Percentiles rank a stretch among this genome's conserved stretches.
These are phyloP conservation scores for Prinia subflava DNA, from an alignment of 2,113 vertebrate species.

Conservation along the genomic window DNA sequence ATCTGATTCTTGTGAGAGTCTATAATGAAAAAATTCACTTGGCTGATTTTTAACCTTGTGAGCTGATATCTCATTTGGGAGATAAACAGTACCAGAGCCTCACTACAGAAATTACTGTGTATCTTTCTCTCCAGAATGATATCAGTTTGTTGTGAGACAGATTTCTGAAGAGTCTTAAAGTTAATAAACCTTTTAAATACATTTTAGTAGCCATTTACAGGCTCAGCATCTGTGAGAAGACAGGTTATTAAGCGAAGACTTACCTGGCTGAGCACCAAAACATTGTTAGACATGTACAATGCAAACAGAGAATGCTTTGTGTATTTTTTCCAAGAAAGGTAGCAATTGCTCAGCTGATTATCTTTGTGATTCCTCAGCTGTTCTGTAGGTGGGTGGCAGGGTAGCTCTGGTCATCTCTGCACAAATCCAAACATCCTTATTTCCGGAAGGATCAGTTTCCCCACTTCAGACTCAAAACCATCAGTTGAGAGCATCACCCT, in stretches of 20 bases:
- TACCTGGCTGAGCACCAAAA: not conserved
- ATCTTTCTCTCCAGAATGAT: not conserved
- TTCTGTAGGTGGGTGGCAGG: not conserved
- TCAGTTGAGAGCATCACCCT: not conserved
- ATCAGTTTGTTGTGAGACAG: not conserved
- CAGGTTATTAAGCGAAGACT: not conserved
- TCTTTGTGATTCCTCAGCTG: not conserved
- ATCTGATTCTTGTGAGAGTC: not conserved
- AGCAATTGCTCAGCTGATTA: not conserved
- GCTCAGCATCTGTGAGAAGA: not conserved
- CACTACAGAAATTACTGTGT: not conserved
- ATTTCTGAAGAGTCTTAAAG: not conserved
- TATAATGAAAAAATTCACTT: conserved; percentile 22
- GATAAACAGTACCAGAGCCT: not conserved
- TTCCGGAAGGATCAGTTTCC: not conserved
- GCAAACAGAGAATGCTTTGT: not conserved
- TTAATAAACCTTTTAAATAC: not conserved
- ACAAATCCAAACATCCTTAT: not conserved
- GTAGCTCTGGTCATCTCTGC: not conserved
- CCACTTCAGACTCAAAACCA: not conserved
- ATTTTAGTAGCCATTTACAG: not conserved
- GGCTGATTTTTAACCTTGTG: conserved; percentile 2
- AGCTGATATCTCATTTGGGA: not conserved
- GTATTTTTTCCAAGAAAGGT: not conserved
- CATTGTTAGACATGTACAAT: not conserved